Evolutionary conservation across 1,140 invertebrate species (phyloP), one percentile per base, ranked within the genome.

Genomic region (Palaemon carinicauda): DNA sequence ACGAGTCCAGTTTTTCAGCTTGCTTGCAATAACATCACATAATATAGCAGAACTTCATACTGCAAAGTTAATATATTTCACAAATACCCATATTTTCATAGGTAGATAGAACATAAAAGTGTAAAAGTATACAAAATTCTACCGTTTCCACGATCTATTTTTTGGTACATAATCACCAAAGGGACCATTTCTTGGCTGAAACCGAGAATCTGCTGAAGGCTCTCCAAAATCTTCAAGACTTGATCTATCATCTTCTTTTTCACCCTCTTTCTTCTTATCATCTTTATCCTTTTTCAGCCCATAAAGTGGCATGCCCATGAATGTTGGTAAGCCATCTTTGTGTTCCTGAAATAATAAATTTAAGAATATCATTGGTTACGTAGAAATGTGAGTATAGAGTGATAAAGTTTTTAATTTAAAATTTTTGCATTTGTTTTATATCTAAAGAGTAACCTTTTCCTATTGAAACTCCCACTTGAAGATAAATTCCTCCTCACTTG

Each of bases 241-340:
- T 17, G 65, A 65, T 33, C 79, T 83, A 53, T 81, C 79, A 15
- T 85, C 87, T 19, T 82, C 81, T 29, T 74, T 69, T 1, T 80
- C 84, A 24, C 31, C 52, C 17, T 77, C 77, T 33, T 65, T 89
- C 69, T 60, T 77, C 56, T 81, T 77, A 80, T 89, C 86, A 31
- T 87, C 89, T 71, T 88, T 87, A 27, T 90, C 87, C 41, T 90
- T 90, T 73, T 88, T 80, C 15, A 90, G 82, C 17, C 89, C 88
- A 90, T 94, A 94, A 65, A 96, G 91, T 7, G 95, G 95, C 93
- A 96, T 95, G 53, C 96, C 96, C 95, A 96, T 96, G 89, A 96
- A 96, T 89, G 90, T 94, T 1, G 94, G 93, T 29, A 91, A 88
- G 3, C 89, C 89, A 82, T 91, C 92, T 85, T 91, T 92, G 4